phyloP scores from a whole-genome alignment of 2,888 invertebrate genomes.

The Andrena camellia region DNA sequence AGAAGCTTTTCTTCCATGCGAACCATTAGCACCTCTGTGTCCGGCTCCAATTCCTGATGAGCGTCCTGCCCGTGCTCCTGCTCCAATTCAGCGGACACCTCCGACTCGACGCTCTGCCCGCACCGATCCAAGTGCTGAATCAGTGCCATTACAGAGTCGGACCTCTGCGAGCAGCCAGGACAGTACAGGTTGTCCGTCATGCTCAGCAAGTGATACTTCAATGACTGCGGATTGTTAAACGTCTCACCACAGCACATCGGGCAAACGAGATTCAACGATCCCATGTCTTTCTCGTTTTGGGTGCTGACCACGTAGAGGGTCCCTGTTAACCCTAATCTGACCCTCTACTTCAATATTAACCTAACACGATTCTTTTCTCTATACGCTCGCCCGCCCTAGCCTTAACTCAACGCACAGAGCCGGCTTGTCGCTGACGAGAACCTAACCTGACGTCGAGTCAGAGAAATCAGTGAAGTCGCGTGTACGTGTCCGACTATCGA shows the following conservation, averaged over 20 bases:
- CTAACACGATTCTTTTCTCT: background rate
- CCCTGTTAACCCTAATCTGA: constrained; percentile 40
- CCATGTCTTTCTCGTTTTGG: constrained; percentile 83
- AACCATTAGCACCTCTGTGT: constrained; percentile 64
- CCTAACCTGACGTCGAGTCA: constrained; percentile 67
- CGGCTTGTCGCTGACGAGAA: constrained; percentile 44
- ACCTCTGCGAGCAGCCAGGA: constrained; percentile 87
- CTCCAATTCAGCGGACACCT: constrained; percentile 42
- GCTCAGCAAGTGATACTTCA: constrained; percentile 86
- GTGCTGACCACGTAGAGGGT: constrained; percentile 3
- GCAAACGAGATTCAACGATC: constrained; percentile 86
- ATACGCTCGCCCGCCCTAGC: constrained; percentile 26
- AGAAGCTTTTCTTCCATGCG: background rate
- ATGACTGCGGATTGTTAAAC: constrained; percentile 86
- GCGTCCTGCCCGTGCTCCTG: constrained; percentile 44
- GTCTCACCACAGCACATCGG: constrained; percentile 89
- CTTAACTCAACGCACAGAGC: constrained; percentile 32
- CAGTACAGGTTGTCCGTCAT: constrained; percentile 88
- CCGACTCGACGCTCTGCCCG: constrained; percentile 67
- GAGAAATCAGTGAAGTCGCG: constrained; percentile 40
- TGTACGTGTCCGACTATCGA: constrained; percentile 49
- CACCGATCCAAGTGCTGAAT: constrained; percentile 87
- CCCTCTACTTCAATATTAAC: constrained; percentile 29
- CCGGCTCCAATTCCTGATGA: constrained; percentile 33
- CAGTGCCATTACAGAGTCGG: constrained; percentile 86